Base-by-base conservation (phyloP, 2,113 vertebrate species). In the Nycticryphes semicollaris region DNA sequence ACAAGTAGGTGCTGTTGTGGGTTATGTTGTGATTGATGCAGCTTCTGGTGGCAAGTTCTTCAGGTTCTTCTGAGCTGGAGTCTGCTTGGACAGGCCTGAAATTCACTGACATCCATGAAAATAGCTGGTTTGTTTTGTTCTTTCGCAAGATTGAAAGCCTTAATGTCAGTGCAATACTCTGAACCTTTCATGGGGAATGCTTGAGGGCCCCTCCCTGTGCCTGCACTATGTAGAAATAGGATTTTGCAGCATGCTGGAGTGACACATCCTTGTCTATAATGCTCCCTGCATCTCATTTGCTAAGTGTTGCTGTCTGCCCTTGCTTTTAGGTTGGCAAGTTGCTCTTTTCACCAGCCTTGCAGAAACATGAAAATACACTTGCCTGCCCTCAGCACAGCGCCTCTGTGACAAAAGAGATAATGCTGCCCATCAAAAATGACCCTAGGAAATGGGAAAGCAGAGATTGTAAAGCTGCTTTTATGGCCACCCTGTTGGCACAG, bases 391-490 rank as follows among this genome's bases (percentile, higher is more conserved):
- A 84, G 53, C 89, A 47, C 81, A n/a, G 54, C 1, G 3, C 54
- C 50, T 83, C 77, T 87, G 57, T 95, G 91, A 87, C 92, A 83
- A 54, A 93, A 91, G 84, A 93, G 94, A 96, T 93, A 92, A 93
- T 77, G 89, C 70, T 89, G 74, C 77, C 91, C 81, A 63, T 97
- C 96, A 95, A 70, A 96, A 91, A 63, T 93, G 91, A 95, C 95
- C 89, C 89, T 79, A 82, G 77, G 81, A 95, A 94, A 94, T 73
- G 62, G 91, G 81, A 91, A 96, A 87, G 70, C 70, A 85, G 94
- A 85, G 84, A 68, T 21, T 87, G 89, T 94, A 84, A 96, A 94
- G 78, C 91, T 83, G 74, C 66, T 50, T 97, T 94, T 92, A 93
- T 87, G 79, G 87, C 94, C n/a, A 56, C 53, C 39, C 33, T 41